Conservation (phyloP, 2,113 vertebrate genomes). For the Lepisosteus oculatus region DNA sequence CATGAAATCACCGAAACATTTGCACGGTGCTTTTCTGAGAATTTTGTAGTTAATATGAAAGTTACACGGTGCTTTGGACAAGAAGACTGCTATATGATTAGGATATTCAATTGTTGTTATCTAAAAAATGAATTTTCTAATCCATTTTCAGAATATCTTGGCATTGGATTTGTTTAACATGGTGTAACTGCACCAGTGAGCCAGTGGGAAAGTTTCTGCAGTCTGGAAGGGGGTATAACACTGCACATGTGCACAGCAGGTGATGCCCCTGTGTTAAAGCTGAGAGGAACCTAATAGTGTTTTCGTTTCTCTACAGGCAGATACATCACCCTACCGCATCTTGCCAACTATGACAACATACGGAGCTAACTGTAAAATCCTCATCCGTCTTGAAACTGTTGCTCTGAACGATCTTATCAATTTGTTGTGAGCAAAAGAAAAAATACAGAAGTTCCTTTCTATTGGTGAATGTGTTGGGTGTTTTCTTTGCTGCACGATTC, state of each 20-base stretch:
- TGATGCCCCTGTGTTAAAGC: not conserved
- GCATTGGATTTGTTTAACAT: too few relatives aligned
- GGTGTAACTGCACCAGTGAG: too few relatives aligned
- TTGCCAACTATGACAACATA: constrained; percentile 66
- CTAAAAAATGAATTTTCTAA: too few relatives aligned
- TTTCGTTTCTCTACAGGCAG: constrained; percentile 71
- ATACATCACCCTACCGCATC: constrained; percentile 65
- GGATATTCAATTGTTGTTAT: too few relatives aligned
- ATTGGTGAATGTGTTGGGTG: constrained; percentile 40
- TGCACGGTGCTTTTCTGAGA: too few relatives aligned
- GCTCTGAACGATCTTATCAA: constrained; percentile 42
- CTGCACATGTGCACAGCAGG: not conserved
- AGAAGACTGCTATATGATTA: too few relatives aligned
- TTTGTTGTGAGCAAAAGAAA: constrained; percentile 48
- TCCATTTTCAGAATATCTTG: too few relatives aligned
- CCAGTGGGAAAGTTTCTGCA: too few relatives aligned
- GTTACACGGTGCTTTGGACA: too few relatives aligned
- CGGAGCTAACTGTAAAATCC: constrained; percentile 51
- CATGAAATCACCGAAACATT: too few relatives aligned
- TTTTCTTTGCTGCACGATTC: constrained; percentile 38
- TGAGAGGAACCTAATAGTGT: constrained; percentile 50
- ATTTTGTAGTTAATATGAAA: too few relatives aligned
- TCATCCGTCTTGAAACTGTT: constrained; percentile 55
- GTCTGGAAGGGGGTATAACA: too few relatives aligned
- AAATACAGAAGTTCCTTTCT: constrained; percentile 32